Base-by-base conservation (phyloP, 2,888 invertebrate species). In the Calliscelio sp. region DNA sequence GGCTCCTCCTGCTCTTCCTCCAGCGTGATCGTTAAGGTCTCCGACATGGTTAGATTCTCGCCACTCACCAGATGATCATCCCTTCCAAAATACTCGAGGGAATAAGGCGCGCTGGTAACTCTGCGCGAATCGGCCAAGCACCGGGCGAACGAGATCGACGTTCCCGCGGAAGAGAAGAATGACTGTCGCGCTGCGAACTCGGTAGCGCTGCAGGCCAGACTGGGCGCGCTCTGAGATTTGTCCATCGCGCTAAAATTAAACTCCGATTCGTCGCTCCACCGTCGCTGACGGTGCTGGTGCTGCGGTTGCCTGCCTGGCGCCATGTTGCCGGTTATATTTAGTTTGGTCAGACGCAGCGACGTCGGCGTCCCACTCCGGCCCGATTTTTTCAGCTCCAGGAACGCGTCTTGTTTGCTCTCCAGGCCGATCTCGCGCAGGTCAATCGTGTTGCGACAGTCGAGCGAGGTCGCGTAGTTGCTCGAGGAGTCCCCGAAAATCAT, bases 91-190 rank as follows among this genome's bases (percentile, higher is more conserved):
- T 46, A 71, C 0, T 46, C 44, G 4, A 96, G 94, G 90, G 96
- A 95, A 89, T 95, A 95, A 89, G 96, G 96, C 80, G 96, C 95
- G 89, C 95, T 95, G 53, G 95, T 92, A 89, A 92, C 94, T 89
- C 92, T 90, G 25, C 93, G 92, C 85, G 92, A 91, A 78, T 92
- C 91, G 84, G 93, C 93, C 82, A 92, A 92, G 74, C 89, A 81
- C 57, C 65, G 63, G 32, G 61, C 49, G 44, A 68, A 51, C 51
- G 75, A 87, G 73, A 85, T 83, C 38, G 87, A 80, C 22, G 85
- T 82, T 63, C 86, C 86, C 70, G 89, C 87, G 10, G 85, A 86
- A 6, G 81, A 20, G 71, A 87, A 41, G 68, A 74, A 79, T 28
- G 75, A 71, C 38, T 53, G 68, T 7, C 32, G 35, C 70, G 75